phyloP scores from a whole-genome alignment of 2,113 vertebrate genomes.

The Rhinolophus sinicus region DNA sequence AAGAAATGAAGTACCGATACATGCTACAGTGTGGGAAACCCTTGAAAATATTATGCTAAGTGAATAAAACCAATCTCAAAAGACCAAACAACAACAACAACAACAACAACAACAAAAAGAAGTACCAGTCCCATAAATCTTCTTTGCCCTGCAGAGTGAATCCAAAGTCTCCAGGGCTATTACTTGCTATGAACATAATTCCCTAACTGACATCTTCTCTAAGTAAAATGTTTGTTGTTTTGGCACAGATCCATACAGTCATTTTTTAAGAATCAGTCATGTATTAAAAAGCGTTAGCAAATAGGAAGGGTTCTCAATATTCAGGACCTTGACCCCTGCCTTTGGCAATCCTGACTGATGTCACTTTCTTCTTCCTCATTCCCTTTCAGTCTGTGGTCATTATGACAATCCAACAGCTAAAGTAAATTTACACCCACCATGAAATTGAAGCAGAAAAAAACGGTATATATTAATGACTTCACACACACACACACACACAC shows the following conservation, averaged over 20 bases:
- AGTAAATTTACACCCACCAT: neutral
- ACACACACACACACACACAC: neutral
- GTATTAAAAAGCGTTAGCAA: neutral
- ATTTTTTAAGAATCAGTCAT: constrained; percentile 26
- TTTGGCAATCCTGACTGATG: neutral
- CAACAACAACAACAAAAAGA: no score
- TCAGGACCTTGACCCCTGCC: neutral
- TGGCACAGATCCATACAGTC: neutral
- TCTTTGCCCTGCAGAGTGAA: neutral
- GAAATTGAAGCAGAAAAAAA: constrained; percentile 59
- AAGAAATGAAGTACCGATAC: neutral
- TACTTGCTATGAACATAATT: neutral
- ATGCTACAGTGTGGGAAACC: neutral
- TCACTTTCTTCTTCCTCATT: neutral
- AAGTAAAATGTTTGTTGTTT: constrained; percentile 35
- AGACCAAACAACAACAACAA: no score
- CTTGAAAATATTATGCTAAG: neutral
- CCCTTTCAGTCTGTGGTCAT: neutral
- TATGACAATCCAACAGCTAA: neutral
- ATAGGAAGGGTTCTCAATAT: neutral
- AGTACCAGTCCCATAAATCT: neutral
- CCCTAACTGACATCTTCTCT: neutral
- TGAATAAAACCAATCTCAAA: constrained; percentile 6
- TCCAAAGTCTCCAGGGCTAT: neutral
- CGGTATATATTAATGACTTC: neutral